Evolutionary conservation across 2,113 vertebrate genomes (phyloP).

Genomic region (Cryptoleucopteryx plumbea): DNA sequence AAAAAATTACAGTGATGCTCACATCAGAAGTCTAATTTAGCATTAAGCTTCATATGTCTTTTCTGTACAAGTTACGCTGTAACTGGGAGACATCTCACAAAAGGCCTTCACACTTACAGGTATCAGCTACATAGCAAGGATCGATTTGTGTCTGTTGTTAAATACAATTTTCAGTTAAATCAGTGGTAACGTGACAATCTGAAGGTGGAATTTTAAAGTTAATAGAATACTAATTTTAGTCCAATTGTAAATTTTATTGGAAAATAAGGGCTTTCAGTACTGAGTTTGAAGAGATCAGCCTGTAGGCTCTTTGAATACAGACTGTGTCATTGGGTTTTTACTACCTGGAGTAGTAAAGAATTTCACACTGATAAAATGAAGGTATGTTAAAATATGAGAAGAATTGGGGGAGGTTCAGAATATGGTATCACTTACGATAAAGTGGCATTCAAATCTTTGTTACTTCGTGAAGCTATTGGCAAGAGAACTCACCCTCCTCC

Average conservation of each 20-base stretch:
- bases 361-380: not conserved
- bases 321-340: not conserved
- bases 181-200: not conserved
- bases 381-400: not conserved
- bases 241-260: not conserved
- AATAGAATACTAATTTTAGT: not conserved
- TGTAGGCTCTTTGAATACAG: not conserved
- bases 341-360: not conserved
- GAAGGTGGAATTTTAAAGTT: not conserved
- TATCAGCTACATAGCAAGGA: not conserved
- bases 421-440: not conserved
- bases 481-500: not conserved
- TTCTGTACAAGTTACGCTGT: not conserved
- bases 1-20: slow-evolving; percentile 63
- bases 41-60: not conserved
- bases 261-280: not conserved
- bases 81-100: slow-evolving; percentile 10
- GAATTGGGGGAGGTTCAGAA: not conserved
- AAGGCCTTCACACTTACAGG: slow-evolving; percentile 35
- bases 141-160: not conserved
- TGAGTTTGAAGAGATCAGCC: not conserved
- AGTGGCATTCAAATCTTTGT: not conserved
- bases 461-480: not conserved
- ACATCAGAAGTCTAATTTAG: not conserved
- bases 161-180: not conserved